A percentile compares a stretch with the other conserved stretches of the same genome.
These are phyloP conservation scores for Bedellia somnulentella DNA, from an alignment of 2,888 invertebrate species.

Conservation along the genomic window DNA sequence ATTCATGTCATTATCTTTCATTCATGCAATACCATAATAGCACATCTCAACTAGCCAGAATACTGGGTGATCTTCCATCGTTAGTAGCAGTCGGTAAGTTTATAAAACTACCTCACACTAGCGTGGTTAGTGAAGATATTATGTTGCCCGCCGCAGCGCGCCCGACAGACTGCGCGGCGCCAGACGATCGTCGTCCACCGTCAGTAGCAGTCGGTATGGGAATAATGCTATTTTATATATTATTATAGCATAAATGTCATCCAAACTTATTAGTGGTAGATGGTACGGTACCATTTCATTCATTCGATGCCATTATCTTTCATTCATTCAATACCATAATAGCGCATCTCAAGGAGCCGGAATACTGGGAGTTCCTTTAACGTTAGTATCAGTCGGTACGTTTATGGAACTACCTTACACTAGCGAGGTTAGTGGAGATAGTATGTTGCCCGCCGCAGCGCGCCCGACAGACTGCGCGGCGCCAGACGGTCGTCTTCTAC, in stretches of 20 bases:
- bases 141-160: constrained; percentile 61
- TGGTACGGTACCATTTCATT: no score
- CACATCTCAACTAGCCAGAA: no score
- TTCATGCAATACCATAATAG: no score
- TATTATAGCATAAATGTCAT: no score
- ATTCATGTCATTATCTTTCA: no score
- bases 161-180: constrained; percentile 25
- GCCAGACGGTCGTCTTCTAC: constrained; percentile 51
- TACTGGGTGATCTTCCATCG: neutral
- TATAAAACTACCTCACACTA: constrained; percentile 13
- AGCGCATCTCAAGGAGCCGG: no score
- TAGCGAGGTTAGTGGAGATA: no score
- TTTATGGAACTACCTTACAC: constrained; percentile 13
- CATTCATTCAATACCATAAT: no score
- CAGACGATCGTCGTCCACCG: constrained; percentile 28
- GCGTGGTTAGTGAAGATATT: no score
- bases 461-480: constrained; percentile 42
- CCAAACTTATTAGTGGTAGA: no score
- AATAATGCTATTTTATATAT: no score
- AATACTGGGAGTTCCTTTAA: neutral
- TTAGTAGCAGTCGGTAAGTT: neutral
- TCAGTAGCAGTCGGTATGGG: constrained; percentile 17
- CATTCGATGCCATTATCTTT: no score
- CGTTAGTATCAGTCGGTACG: neutral
- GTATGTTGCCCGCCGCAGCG: constrained; percentile 25